Evolutionary conservation across 53 echinoderm and acorn worm genomes (phyloP), one percentile per base, ranked within the genome.

Genomic region (Arbacia lixula): DNA sequence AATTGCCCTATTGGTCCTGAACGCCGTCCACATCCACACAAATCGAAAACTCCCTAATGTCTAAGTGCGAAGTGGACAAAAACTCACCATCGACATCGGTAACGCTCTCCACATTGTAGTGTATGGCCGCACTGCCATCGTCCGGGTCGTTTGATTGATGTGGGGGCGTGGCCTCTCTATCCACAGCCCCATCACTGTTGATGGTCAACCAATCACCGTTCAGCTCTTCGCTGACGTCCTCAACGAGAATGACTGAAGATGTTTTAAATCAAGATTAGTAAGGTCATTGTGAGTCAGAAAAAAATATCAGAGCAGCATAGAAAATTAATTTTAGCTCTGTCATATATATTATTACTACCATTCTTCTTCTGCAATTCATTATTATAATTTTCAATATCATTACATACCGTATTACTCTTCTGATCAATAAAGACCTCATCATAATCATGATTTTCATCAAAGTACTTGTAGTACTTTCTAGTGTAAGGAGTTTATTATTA

Each of bases 221-320:
- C 33, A 34, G 5, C 16, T 30, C 63, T 62, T 0, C 31, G 33
- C n/a, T 34, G 34, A 62, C n/a, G 63, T 32, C 34, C n/a, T 62
- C 63, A 4, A 62, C 63, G 29, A 62, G 34, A n/a, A 62, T 62
- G 63, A 62, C 63, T 62, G 3, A n/a, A 60, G 10, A 60, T 26
- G 60, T 12, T 49, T 12, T 12, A 14, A 49, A 14, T 49, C 50
- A 49, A 54, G 54, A 54, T 20, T 21, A 17, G 25, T 20, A 54
- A 24, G 5, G 20, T 4, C 20, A 54, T 4, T 21, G 54, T 19
- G 21, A 54, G n/a, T 4, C 2, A 54, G 54, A 56, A n/a, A n/a
- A n/a, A n/a, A n/a, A n/a, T n/a, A n/a, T n/a, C n/a, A n/a, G n/a
- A n/a, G n/a, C n/a, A n/a, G n/a, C n/a, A n/a, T n/a, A n/a, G n/a